Conservation (phyloP, 1,140 invertebrate species). For the Euwallacea fornicatus region DNA sequence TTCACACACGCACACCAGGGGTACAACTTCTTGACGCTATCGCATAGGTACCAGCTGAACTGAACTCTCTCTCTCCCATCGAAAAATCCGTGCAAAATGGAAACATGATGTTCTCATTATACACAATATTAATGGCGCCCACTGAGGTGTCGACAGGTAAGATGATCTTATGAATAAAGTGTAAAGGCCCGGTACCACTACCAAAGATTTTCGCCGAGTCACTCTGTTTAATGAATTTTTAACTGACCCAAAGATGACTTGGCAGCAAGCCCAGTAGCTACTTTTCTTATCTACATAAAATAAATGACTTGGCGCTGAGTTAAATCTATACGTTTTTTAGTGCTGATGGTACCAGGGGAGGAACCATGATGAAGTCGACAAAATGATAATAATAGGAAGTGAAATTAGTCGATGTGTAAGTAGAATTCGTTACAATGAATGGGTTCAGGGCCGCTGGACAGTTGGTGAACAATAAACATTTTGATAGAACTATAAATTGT, state of each 20-base stretch:
- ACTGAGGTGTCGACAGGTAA: conserved; percentile 33
- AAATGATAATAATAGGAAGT: too few relatives aligned
- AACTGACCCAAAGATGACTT: conserved; percentile 38
- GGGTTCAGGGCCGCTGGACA: too few relatives aligned
- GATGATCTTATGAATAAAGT: conserved; percentile 28
- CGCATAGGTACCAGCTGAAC: not conserved
- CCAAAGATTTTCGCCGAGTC: conserved; percentile 29
- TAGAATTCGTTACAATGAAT: too few relatives aligned
- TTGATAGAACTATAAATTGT: too few relatives aligned
- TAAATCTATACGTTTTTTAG: conserved; percentile 9
- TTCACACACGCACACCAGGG: not conserved
- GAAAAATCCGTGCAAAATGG: not conserved
- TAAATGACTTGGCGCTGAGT: conserved; percentile 38
- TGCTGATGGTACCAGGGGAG: too few relatives aligned
- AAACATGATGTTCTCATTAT: not conserved
- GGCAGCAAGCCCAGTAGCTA: conserved; percentile 42
- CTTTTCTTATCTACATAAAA: conserved; percentile 43
- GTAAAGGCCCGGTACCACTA: conserved; percentile 23
- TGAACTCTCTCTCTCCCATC: too few relatives aligned
- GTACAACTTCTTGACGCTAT: not conserved
- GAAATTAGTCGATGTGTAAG: too few relatives aligned
- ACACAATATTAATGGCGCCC: conserved; percentile 6
- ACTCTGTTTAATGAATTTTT: conserved; percentile 42
- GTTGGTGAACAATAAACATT: too few relatives aligned
- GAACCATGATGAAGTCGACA: too few relatives aligned